Evolutionary conservation across 2,797 vertebrate genomes (phyloP), one percentile per base, ranked within the genome.

Genomic region (Capromys pilorides): DNA sequence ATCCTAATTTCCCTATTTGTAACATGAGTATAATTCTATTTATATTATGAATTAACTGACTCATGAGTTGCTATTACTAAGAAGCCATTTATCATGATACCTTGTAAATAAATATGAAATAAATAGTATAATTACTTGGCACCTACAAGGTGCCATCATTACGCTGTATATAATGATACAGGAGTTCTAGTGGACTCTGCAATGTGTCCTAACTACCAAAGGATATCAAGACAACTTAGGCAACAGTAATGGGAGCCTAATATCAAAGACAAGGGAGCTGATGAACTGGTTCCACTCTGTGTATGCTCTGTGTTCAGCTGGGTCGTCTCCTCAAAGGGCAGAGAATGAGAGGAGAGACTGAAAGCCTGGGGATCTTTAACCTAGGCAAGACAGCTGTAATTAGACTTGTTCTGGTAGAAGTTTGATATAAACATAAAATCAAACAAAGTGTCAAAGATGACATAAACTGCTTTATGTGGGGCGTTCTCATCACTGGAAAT

Each of bases 31-130:
- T 85, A 86, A 66, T 69, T 90, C 41, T 91, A 26, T 45, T 13
- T 84, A 45, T 71, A 54, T 84, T 67, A 62, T 89, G 22, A 84
- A 67, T 78, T 33, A 86, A 45, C 57, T 88, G 67, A 90, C 59
- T 73, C 62, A 95, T 28, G 81, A 96, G 83, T 92, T 36, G 36
- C 54, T 81, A 61, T 88, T 90, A 36, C 69, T 87, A 59, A 49
- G 45, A 88, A 69, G 49, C 57, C 26, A 80, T 54, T 95, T 90
- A 64, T 31, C 66, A 73, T 84, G 59, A 18, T 71, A 9, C 71
- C 77, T 92, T n/a, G 26, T 39, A 78, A 28, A 51, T 75, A 88
- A 94, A 91, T 71, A 41, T 45, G 19, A 22, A 69, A 62, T 51
- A 77, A 88, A 54, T 45, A 92, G 59, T 54, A 78, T 94, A 18